Percentiles rank a stretch among this genome's conserved stretches.
phyloP scores from a whole-genome alignment of 2,113 vertebrate species.

The Mustela nigripes region DNA sequence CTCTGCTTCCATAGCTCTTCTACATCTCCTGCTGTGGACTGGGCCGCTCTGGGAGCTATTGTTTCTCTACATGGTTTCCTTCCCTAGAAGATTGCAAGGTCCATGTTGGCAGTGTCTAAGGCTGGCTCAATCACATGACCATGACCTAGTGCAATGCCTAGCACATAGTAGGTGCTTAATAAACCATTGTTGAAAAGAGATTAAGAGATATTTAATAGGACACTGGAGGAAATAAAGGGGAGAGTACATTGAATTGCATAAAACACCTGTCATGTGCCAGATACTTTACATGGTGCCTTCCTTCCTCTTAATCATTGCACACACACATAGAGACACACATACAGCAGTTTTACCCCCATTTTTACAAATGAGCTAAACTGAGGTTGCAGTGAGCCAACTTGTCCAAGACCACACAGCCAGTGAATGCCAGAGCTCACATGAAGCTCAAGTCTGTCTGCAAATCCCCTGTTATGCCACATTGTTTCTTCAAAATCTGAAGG shows the following conservation, averaged over 20 bases:
- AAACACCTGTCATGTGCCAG: rapidly evolving
- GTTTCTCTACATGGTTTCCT: background rate
- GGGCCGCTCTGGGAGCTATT: rapidly evolving
- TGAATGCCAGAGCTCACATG: rapidly evolving
- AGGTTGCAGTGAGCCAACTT: background rate
- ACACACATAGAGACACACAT: rapidly evolving
- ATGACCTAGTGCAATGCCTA: rapidly evolving
- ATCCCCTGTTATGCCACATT: background rate
- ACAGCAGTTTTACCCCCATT: background rate
- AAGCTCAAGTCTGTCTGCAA: background rate
- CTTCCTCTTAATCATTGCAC: background rate
- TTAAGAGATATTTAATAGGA: no score
- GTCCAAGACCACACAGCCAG: background rate
- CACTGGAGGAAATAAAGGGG: rapidly evolving
- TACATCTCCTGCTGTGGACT: rapidly evolving
- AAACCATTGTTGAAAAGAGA: background rate
- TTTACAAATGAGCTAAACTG: background rate
- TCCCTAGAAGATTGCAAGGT: background rate
- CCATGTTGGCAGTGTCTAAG: rapidly evolving
- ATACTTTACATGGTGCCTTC: rapidly evolving
- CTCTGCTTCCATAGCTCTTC: rapidly evolving
- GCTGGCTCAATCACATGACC: background rate
- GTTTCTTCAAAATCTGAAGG: background rate
- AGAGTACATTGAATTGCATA: background rate
- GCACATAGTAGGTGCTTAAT: background rate